phyloP scores from a whole-genome alignment of 2,113 vertebrate genomes.

The Chlamydotis undulata region DNA sequence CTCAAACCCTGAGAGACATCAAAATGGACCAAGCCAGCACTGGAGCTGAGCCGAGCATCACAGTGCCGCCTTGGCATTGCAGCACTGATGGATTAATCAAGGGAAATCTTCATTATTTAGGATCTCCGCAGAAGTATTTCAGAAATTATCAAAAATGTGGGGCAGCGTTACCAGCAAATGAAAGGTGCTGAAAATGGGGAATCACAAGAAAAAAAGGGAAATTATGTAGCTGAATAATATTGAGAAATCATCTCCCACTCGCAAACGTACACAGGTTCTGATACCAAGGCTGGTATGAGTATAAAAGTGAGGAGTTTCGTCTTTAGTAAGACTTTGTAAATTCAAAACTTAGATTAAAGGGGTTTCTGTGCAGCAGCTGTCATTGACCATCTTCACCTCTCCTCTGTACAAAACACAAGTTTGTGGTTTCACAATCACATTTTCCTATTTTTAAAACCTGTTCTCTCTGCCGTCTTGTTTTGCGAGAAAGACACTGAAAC shows the following conservation, averaged over 20 bases:
- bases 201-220: conserved; percentile 49
- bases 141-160: neutral
- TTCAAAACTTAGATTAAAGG: conserved; percentile 36
- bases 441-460: conserved; percentile 61
- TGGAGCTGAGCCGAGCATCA: neutral
- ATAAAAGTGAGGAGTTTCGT: conserved; percentile 53
- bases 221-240: conserved; percentile 49
- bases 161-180: neutral
- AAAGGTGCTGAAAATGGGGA: conserved; percentile 13
- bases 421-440: conserved; percentile 58
- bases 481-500: conserved; percentile 49
- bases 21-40: neutral
- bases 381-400: conserved; percentile 10
- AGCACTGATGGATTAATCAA: neutral
- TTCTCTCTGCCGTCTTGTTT: conserved; percentile 23
- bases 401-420: conserved; percentile 4
- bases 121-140: neutral
- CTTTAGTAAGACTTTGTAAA: conserved; percentile 24
- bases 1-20: neutral
- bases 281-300: neutral
- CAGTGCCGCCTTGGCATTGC: neutral
- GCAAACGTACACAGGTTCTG: neutral
- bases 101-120: neutral
- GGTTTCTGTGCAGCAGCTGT: neutral
- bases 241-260: conserved; percentile 1